Base-by-base conservation (phyloP, 2,888 invertebrate genomes). In the Morpho achilles region DNA sequence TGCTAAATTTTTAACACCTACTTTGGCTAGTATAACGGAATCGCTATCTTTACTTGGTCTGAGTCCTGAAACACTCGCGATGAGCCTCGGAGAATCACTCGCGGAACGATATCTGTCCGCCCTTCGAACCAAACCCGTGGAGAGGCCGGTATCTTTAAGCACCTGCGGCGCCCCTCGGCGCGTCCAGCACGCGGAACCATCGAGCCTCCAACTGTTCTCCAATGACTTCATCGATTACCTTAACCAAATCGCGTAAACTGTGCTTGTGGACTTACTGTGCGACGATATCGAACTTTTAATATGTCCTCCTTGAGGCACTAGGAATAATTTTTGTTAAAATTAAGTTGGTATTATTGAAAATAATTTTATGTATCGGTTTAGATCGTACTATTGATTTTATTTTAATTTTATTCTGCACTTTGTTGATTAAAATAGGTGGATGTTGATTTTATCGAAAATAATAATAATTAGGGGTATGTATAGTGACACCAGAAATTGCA, bases 161-260 rank as follows among this genome's bases (percentile, higher is more conserved):
- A 76, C 77, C 48, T 82, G 86, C 72, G 77, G 80, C 52, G 65
- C 73, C 7, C 78, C 81, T 5, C 81, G 79, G 54, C 83, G 79
- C 60, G 73, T 70, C 51, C 69, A 78, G 9, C 75, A 79, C 7
- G 58, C 69, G 60, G 69, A 75, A 32, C 80, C 91, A 43, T 77
- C 85, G 50, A 77, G 81, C 57, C 85, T 93, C 72, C 93, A 93
- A 79, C 89, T 93, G 62, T 92, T 93, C 78, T 92, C 93, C 61
- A 93, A 92, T 77, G 92, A 93, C 75, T 92, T 92, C 80, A 91
- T 92, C 69, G 91, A 92, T 76, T 93, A 93, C 79, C 80, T 93
- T 70, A 93, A 92, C 79, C 92, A 92, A 82, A 92, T 92, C 78
- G 92, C 92, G 69, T 92, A 86, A 80, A 60, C 58, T 59, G 68